A percentile compares a stretch with the other conserved stretches of the same genome.
Conservation (phyloP, 1,140 invertebrate species). For the Drosophila dunni region DNA sequence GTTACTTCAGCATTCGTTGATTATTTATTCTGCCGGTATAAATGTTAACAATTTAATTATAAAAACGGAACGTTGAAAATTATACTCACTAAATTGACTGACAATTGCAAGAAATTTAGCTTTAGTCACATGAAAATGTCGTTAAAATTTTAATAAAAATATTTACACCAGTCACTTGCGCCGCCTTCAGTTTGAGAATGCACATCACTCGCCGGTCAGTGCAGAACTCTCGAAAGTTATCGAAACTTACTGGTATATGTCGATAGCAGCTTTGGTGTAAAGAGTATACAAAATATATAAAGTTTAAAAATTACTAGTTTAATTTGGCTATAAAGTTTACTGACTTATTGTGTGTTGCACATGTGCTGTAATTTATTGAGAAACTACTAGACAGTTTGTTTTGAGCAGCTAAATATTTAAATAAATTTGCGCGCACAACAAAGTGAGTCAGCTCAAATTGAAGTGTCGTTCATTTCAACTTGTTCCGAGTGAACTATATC, state of each 20-base stretch:
- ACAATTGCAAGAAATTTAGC: background rate
- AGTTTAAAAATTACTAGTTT: background rate
- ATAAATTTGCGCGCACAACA: no score
- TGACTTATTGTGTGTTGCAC: background rate
- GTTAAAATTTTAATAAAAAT: background rate
- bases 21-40: background rate
- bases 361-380: background rate
- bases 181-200: background rate
- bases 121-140: background rate
- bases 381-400: background rate
- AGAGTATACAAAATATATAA: background rate
- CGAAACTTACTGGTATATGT: conserved; percentile 1
- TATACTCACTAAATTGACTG: background rate
- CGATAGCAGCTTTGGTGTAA: conserved; percentile 9
- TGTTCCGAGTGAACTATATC: background rate
- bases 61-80: background rate
- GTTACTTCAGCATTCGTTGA: background rate
- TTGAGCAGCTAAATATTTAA: background rate
- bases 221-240: background rate
- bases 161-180: background rate
- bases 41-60: background rate
- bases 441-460: no score
- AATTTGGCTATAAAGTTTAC: no score
- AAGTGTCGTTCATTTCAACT: background rate
- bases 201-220: conserved; percentile 5